These are phyloP conservation scores for Peromyscus californicus DNA, from an alignment of 2,113 vertebrate genomes.

Conservation along the genomic window DNA sequence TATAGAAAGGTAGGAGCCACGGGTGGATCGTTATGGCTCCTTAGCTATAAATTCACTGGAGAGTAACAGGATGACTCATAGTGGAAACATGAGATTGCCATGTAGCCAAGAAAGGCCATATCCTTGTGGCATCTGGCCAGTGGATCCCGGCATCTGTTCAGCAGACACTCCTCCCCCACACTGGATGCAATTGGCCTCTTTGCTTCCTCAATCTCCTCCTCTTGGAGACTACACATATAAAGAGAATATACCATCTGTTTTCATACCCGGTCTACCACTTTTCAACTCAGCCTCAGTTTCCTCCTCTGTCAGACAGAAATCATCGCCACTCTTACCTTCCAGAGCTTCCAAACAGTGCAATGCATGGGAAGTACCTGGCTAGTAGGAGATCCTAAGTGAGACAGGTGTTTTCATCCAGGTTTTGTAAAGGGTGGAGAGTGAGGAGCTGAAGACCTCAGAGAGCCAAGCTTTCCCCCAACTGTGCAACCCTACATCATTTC, in stretches of 20 bases:
- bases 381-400: not conserved
- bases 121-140: slow-evolving; percentile 19
- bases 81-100: slow-evolving; percentile 46
- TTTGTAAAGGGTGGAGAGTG: fast-evolving
- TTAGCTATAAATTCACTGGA: slow-evolving; percentile 68
- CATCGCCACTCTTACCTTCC: not conserved
- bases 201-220: slow-evolving; percentile 22
- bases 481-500: not conserved
- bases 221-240: not conserved
- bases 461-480: not conserved
- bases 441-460: not conserved
- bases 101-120: slow-evolving; percentile 67
- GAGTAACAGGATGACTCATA: slow-evolving; percentile 63
- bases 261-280: not conserved
- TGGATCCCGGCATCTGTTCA: slow-evolving; percentile 63
- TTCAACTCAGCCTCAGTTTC: not conserved
- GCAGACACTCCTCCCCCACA: not conserved
- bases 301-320: not conserved
- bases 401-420: not conserved
- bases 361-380: not conserved
- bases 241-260: not conserved
- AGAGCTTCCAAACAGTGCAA: not conserved
- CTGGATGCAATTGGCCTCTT: not conserved
- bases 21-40: not conserved
- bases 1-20: not conserved